Percentiles rank a stretch among this genome's conserved stretches.
These are phyloP conservation scores for Uloborus plumipes DNA, from an alignment of 2,888 invertebrate genomes.

Conservation along the genomic window DNA sequence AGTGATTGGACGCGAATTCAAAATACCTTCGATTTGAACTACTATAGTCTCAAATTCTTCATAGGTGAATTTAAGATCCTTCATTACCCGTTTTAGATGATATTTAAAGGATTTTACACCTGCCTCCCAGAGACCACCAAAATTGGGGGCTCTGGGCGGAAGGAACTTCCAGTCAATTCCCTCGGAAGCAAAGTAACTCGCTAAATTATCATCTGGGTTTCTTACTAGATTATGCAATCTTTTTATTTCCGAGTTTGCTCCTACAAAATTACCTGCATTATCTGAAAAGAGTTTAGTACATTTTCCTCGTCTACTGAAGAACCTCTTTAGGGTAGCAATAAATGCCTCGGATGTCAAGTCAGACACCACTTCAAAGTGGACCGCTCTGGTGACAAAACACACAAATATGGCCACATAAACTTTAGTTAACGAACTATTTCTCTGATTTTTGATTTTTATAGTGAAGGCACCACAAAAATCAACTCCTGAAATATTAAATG, in stretches of 20 bases:
- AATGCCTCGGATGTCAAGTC: not conserved
- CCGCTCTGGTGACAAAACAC: not conserved
- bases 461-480: constrained; percentile 15
- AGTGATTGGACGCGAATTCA: too few relatives aligned
- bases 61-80: too few relatives aligned
- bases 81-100: too few relatives aligned
- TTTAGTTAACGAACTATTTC: constrained; percentile 10
- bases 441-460: too few relatives aligned
- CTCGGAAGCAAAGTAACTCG: not conserved
- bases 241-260: not conserved
- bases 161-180: constrained; percentile 5
- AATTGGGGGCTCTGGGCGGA: not conserved
- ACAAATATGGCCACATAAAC: not conserved
- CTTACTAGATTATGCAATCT: not conserved
- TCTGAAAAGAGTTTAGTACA: constrained; percentile 2
- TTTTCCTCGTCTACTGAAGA: constrained; percentile 10
- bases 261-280: constrained; percentile 10
- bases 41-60: too few relatives aligned
- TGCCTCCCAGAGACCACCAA: too few relatives aligned
- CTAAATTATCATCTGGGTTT: not conserved
- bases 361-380: not conserved
- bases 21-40: too few relatives aligned
- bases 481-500: not conserved
- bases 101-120: too few relatives aligned
- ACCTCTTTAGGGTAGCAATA: not conserved